Evolutionary conservation across 2,888 invertebrate genomes (phyloP), one percentile per base, ranked within the genome.

Genomic region (Trachelus iudaicus): DNA sequence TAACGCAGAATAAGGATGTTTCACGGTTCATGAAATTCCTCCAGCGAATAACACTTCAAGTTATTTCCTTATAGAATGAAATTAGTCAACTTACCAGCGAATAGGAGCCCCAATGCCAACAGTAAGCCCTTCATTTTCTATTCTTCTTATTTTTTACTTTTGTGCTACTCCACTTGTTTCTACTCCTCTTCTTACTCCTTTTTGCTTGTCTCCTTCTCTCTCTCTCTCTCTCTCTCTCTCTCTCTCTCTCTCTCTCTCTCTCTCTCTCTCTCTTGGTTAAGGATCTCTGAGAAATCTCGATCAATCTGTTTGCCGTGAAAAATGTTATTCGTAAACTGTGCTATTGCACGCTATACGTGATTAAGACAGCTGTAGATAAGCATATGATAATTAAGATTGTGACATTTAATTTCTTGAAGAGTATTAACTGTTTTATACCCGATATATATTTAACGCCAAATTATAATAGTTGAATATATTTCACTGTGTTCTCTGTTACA

Each of bases 81-180:
- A 56, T 56, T 56, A 31, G 31, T 4, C 30, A 77, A 89, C 90
- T 90, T 85, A 91, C 91, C 90, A 84, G 90, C 89, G 80, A 90
- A 89, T 81, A 91, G 87, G 76, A 91, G 87, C 81, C 89, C 88
- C 83, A 91, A 86, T 86, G 89, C 87, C 80, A 91, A 85, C 85
- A 91, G 87, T 83, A 90, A 85, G 86, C 89, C 85, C 87, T 83
- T 90, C 91, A 91, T 91, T 86, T 88, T 90, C 83, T 82, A 75
- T 81, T 81, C 81, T 81, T 80, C 78, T 81, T 76, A 75, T 76
- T 76, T 73, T 76, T 76, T 40, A 82, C 40, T 76, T 15, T 69
- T 33, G 71, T 74, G 11, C 33, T 37, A 23, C 73, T 73, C 75
- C 11, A 13, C 69, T 56, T 77, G 35, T 35, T 68, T 30, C 76